Percentiles rank a stretch among this genome's conserved stretches.
Conservation (phyloP, 2,888 invertebrate species). For the Automeris io region DNA sequence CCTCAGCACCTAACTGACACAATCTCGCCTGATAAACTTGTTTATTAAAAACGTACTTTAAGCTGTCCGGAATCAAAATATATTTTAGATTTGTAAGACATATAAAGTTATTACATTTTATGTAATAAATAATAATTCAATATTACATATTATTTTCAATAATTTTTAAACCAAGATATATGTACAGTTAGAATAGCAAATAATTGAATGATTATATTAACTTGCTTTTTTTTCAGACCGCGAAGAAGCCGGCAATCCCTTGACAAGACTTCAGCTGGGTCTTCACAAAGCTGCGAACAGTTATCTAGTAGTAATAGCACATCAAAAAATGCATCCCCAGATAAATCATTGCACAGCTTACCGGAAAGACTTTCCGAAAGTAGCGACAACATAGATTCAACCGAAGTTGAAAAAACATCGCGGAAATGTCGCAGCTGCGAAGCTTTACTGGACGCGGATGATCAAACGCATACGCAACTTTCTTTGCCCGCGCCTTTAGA, state of each 20-base stretch:
- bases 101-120: too few relatives aligned
- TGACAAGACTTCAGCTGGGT: constrained; percentile 51
- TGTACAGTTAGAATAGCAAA: too few relatives aligned
- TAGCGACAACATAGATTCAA: constrained; percentile 51
- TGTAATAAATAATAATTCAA: too few relatives aligned
- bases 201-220: neutral
- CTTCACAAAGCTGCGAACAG: constrained; percentile 65
- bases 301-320: constrained; percentile 59
- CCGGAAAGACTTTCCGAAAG: constrained; percentile 64
- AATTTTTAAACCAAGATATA: too few relatives aligned
- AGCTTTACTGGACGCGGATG: constrained; percentile 75
- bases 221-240: constrained; percentile 45
- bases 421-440: constrained; percentile 79
- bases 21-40: too few relatives aligned
- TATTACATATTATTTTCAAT: too few relatives aligned
- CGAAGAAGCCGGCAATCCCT: constrained; percentile 63
- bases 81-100: too few relatives aligned
- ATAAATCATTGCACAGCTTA: constrained; percentile 60
- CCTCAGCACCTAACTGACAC: too few relatives aligned
- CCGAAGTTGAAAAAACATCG: constrained; percentile 46
- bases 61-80: too few relatives aligned
- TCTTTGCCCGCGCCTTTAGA: constrained; percentile 77
- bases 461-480: constrained; percentile 71
- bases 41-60: too few relatives aligned
- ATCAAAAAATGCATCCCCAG: constrained; percentile 60